Conservation (phyloP, 1,140 invertebrate genomes). For the Aphelinus certus region DNA sequence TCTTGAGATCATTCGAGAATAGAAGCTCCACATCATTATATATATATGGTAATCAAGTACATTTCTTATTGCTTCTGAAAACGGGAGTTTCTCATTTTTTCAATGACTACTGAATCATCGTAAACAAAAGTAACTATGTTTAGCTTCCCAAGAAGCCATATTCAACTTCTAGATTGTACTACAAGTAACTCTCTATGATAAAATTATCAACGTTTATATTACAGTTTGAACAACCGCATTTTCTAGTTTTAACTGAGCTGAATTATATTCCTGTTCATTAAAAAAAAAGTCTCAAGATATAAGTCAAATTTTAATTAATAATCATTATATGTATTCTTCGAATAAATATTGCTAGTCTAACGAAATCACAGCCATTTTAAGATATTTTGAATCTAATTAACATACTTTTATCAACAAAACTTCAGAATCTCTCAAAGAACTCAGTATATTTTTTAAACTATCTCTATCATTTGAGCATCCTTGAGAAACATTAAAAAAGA, state of each 20-base stretch:
- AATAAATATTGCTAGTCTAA: conserved; percentile 21
- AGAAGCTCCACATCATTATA: background rate
- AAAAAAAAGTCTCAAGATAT: background rate
- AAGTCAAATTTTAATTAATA: background rate
- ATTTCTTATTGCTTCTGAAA: conserved; percentile 20
- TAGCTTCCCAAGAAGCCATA: too few relatives aligned
- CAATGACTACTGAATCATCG: too few relatives aligned
- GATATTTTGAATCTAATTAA: conserved; percentile 8
- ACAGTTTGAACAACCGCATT: too few relatives aligned
- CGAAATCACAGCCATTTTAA: conserved; percentile 33
- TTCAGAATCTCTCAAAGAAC: too few relatives aligned
- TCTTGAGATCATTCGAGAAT: conserved; percentile 5
- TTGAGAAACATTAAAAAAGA: too few relatives aligned
- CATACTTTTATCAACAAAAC: background rate
- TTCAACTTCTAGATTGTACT: too few relatives aligned
- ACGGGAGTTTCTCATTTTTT: background rate
- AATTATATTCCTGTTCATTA: background rate
- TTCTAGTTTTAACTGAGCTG: background rate
- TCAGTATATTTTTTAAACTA: too few relatives aligned
- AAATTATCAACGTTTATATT: too few relatives aligned
- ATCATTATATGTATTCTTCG: background rate
- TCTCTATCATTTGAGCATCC: too few relatives aligned
- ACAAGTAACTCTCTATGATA: too few relatives aligned
- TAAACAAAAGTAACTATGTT: too few relatives aligned
- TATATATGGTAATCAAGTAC: conserved; percentile 22